These are phyloP conservation scores for Sicus ferrugineus DNA, from an alignment of 2,888 invertebrate genomes.

Conservation along the genomic window DNA sequence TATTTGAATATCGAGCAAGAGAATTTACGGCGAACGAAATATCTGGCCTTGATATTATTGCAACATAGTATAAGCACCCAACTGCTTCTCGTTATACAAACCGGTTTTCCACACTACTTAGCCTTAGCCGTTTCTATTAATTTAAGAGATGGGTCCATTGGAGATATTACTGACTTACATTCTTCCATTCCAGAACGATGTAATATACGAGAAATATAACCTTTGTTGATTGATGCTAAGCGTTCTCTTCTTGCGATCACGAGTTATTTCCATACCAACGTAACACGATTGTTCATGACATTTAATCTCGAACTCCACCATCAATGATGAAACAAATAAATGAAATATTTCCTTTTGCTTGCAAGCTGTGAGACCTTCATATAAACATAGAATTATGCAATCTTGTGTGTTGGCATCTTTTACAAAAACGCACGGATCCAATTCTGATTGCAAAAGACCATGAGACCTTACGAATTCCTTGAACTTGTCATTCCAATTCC, in stretches of 20 bases:
- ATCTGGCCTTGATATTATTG: background rate
- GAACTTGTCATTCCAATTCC: constrained; percentile 33
- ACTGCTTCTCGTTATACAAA: constrained; percentile 8
- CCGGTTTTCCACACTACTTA: background rate
- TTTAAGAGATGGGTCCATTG: constrained; percentile 4
- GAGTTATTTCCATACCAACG: constrained; percentile 24
- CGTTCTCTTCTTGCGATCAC: constrained; percentile 2
- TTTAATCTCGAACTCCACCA: constrained; percentile 14
- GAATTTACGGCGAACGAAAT: background rate
- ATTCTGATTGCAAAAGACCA: constrained; percentile 25
- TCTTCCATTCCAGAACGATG: constrained; percentile 11
- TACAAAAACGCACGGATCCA: constrained; percentile 26
- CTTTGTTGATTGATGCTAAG: constrained; percentile 14
- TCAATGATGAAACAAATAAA: background rate
- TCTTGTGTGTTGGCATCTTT: constrained; percentile 5
- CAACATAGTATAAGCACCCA: constrained; percentile 1
- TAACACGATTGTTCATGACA: constrained; percentile 23
- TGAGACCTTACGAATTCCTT: constrained; percentile 18
- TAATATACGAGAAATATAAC: constrained; percentile 1
- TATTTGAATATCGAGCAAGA: background rate
- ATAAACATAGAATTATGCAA: constrained; percentile 40
- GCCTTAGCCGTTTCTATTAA: background rate
- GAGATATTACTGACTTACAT: background rate
- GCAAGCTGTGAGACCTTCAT: constrained; percentile 42
- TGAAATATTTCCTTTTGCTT: constrained; percentile 20